These are phyloP conservation scores for Agapostemon virescens DNA, from an alignment of 2,888 invertebrate species.

Conservation along the genomic window DNA sequence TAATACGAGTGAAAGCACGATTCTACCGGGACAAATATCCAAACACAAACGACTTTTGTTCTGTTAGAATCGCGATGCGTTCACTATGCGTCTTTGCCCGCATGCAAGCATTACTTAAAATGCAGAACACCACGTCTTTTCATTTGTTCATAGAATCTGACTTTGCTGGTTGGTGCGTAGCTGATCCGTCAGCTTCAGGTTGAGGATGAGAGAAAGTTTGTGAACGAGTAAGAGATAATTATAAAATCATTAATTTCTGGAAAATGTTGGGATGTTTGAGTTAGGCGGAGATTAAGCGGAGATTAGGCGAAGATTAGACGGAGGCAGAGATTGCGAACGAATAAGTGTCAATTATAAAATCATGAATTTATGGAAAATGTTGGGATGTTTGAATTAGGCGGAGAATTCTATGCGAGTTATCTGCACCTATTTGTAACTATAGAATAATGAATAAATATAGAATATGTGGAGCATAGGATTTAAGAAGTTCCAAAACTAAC, in stretches of 20 bases:
- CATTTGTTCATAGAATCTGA: fast-evolving
- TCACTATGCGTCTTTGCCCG: too few species aligned
- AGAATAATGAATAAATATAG: too few species aligned
- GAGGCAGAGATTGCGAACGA: neutral
- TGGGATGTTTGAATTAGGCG: neutral
- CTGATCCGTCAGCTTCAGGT: neutral
- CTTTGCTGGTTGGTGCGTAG: too few species aligned
- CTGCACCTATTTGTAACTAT: too few species aligned
- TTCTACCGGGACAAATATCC: neutral
- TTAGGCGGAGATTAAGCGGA: too few species aligned
- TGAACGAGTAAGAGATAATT: neutral
- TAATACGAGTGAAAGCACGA: neutral
- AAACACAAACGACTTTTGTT: neutral
- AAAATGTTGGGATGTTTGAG: neutral
- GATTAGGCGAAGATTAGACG: too few species aligned
- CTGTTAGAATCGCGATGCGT: too few species aligned
- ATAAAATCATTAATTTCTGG: too few species aligned
- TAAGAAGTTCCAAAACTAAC: neutral
- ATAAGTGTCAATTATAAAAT: too few species aligned
- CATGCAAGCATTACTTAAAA: too few species aligned
- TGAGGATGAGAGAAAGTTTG: neutral
- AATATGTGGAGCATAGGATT: neutral
- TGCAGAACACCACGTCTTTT: neutral
- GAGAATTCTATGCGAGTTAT: too few species aligned
- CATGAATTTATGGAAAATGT: neutral